Evolutionary conservation across 1,140 invertebrate genomes (phyloP).

Genomic region (Galendromus occidentalis): DNA sequence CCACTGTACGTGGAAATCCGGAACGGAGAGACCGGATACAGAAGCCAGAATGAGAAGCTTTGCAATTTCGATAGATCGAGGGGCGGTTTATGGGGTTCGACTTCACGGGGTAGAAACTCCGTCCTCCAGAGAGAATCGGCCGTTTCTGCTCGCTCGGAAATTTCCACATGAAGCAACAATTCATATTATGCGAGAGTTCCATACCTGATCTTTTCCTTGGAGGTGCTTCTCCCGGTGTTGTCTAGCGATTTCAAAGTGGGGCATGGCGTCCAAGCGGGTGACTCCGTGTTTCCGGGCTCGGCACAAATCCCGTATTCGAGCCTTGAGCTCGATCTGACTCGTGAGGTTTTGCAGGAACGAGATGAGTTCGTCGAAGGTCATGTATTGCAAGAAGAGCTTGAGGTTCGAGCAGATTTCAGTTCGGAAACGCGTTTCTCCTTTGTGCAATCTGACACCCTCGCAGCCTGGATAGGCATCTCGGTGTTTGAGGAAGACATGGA

Average conservation of each 20-base stretch:
- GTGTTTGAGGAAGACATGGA: neutral
- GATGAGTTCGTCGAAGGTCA: neutral
- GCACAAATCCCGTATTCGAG: neutral
- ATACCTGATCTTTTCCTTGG: neutral
- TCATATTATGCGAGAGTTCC: too few relatives aligned
- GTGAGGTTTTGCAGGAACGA: neutral
- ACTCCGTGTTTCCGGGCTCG: neutral
- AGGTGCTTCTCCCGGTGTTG: neutral
- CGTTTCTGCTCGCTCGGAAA: too few relatives aligned
- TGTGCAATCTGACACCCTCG: neutral
- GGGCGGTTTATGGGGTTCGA: too few relatives aligned
- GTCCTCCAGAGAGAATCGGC: too few relatives aligned
- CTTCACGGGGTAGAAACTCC: too few relatives aligned
- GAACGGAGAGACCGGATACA: too few relatives aligned
- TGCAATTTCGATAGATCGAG: too few relatives aligned
- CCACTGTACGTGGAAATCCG: too few relatives aligned
- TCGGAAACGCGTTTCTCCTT: neutral
- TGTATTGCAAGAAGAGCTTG: neutral
- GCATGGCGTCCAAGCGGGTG: neutral
- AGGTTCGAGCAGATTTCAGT: neutral
- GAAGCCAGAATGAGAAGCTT: too few relatives aligned
- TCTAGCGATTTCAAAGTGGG: neutral
- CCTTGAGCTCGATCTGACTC: constrained; percentile 8
- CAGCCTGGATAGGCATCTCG: neutral
- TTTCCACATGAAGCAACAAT: too few relatives aligned